Conservation (phyloP, 2,113 vertebrate species). For the Irena cyanogastra region DNA sequence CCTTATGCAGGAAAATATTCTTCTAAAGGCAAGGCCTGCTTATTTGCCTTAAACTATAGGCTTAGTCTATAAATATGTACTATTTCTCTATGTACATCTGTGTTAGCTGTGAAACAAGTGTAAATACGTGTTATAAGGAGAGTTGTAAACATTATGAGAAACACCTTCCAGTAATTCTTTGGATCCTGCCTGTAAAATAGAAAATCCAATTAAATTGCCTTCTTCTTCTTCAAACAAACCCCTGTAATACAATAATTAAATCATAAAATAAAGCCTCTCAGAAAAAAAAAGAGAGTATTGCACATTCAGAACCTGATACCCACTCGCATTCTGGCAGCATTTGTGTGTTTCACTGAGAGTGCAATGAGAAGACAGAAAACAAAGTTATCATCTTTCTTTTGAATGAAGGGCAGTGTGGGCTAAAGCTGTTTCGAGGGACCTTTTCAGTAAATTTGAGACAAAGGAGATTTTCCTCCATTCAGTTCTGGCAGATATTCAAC, state of each 20-base stretch:
- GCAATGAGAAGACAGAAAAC: background rate
- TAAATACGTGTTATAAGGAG: background rate
- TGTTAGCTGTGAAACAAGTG: background rate
- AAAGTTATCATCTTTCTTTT: background rate
- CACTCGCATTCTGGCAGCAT: background rate
- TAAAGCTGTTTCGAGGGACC: background rate
- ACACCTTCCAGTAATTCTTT: conserved; percentile 12
- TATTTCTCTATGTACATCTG: background rate
- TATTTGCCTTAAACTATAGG: conserved; percentile 3
- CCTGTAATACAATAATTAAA: background rate
- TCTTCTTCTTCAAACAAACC: background rate
- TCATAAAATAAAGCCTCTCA: background rate
- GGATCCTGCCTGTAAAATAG: background rate
- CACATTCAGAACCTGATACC: background rate
- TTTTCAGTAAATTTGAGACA: background rate
- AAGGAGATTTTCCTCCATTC: background rate
- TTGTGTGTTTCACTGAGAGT: background rate
- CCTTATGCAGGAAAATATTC: background rate
- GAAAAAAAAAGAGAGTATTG: background rate
- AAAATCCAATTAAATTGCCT: background rate
- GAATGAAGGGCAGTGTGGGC: background rate
- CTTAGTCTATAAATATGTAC: background rate
- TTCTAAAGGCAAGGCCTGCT: background rate
- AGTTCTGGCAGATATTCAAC: background rate
- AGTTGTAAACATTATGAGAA: background rate